Conservation (phyloP, 2,888 invertebrate genomes). For the Ochropleura plecta region DNA sequence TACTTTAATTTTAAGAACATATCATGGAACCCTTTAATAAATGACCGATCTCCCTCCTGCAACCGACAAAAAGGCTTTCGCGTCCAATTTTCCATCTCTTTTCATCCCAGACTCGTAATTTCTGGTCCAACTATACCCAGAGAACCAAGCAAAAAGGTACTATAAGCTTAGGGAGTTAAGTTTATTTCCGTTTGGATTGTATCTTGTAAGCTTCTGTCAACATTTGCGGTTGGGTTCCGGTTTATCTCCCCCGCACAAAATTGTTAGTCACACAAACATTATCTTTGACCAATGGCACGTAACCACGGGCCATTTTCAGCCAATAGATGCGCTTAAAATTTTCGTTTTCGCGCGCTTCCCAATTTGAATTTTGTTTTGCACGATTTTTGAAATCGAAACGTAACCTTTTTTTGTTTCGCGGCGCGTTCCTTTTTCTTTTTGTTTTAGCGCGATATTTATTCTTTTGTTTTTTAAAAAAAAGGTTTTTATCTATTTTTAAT, state of each 20-base stretch:
- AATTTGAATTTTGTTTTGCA: slow-evolving; percentile 77
- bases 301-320: slow-evolving; percentile 82
- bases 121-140: slow-evolving; percentile 66
- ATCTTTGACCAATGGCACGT: slow-evolving; percentile 89
- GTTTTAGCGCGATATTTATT: slow-evolving; percentile 29
- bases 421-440: slow-evolving; percentile 28
- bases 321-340: slow-evolving; percentile 81
- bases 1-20: slow-evolving; percentile 45
- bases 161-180: slow-evolving; percentile 53
- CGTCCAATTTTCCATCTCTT: slow-evolving; percentile 75
- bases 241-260: slow-evolving; percentile 88
- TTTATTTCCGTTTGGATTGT: slow-evolving; percentile 64
- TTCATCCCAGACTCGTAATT: slow-evolving; percentile 75
- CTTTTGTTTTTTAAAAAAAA: slow-evolving; percentile 8
- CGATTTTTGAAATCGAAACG: slow-evolving; percentile 66
- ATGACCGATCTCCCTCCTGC: slow-evolving; percentile 71
- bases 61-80: slow-evolving; percentile 71
- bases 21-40: slow-evolving; percentile 69
- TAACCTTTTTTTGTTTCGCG: slow-evolving; percentile 50
- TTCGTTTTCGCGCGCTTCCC: slow-evolving; percentile 78
- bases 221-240: slow-evolving; percentile 86
- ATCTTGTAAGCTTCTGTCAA: slow-evolving; percentile 80
- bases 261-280: slow-evolving; percentile 87
- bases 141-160: slow-evolving; percentile 55
- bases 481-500: not conserved